Base-by-base conservation (phyloP, 2,888 invertebrate genomes). In the Callinectes sapidus region DNA sequence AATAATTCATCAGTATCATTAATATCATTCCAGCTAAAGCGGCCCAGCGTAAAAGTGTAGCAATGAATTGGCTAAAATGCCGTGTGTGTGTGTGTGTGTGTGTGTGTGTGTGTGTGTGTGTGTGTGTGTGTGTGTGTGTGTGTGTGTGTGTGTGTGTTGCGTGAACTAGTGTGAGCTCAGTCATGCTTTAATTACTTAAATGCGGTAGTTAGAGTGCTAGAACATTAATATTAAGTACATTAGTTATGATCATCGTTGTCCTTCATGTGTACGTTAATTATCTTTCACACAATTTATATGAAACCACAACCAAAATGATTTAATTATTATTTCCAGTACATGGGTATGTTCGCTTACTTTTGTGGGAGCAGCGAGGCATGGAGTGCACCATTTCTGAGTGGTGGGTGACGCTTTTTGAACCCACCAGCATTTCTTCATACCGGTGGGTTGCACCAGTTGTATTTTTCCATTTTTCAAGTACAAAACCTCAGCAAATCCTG, bases 21-120 rank as follows among this genome's bases (percentile, higher is more conserved):
- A 14, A 81, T 81, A 35, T 81, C 32, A 81, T 81, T 81, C 32
- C 35, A 35, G 14, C 81, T 13, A 71, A 71, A 71, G 71, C 28
- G n/a, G 23, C 28, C 71, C 71, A 5, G 71, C 71, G 71, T 71
- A 71, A 71, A 71, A 71, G 28, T 71, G 71, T 71, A 71, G n/a
- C 71, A n/a, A 10, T 23, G 71, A 71, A 71, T 71, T 23, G 71
- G 71, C 8, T 23, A 28, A 71, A 61, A 61, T 61, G 23, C 61
- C 6, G 5, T 66, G 18, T 66, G 18, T 66, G 66, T n/a, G 66
- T 66, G 66, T 66, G 66, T 66, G 66, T 66, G 66, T 66, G 66
- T 66, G 66, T 66, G 66, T 66, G 66, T 66, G 66, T 66, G 66
- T 66, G 66, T 66, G 66, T 66, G 66, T 66, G 66, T 66, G 66